Evolutionary conservation across 2,113 vertebrate genomes (phyloP), one percentile per base, ranked within the genome.

Genomic region (Rhea americana): DNA sequence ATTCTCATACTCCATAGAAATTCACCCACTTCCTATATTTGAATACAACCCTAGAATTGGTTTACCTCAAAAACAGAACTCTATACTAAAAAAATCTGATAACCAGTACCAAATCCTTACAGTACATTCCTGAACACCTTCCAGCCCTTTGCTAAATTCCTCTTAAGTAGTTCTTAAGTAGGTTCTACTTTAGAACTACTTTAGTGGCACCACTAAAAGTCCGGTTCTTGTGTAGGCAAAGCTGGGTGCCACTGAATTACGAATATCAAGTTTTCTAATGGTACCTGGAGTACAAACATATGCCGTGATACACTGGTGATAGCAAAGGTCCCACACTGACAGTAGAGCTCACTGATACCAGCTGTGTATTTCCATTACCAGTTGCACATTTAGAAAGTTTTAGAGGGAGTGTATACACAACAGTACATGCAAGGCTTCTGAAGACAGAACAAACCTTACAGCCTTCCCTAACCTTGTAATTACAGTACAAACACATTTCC

Each of bases 241-340:
- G 56, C 45, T 14, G 14, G 55, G 30, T 45, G 14, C 7, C 37
- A 8, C 24, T 1, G 0, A 2, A 15, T 5, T 2, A 28, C 9
- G 1, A n/a, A 25, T 4, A 4, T 2, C 5, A 30, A 24, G 43
- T 6, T 6, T 22, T 2, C 72, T 13, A 35, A 32, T 4, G 39
- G 50, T 43, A 7, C 28, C 30, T 2, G 14, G 1, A 3, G 17
- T 2, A 39, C 56, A 26, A 65, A 51, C 2, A 26, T 30, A 1
- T 4, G 15, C 62, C 22, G 0, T 1, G 13, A 21, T 5, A 39
- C 19, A 1, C 43, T 3, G 16, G 1, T 6, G 32, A 6, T 51
- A 21, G 45, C 1, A 15, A 30, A 35, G 17, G 74, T 22, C 48
- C 47, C 30, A 14, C 41, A 2, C 19, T 10, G 62, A 37, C 51